Base-by-base conservation (phyloP, 2,797 vertebrate genomes). In the Sebastes matsubarae region DNA sequence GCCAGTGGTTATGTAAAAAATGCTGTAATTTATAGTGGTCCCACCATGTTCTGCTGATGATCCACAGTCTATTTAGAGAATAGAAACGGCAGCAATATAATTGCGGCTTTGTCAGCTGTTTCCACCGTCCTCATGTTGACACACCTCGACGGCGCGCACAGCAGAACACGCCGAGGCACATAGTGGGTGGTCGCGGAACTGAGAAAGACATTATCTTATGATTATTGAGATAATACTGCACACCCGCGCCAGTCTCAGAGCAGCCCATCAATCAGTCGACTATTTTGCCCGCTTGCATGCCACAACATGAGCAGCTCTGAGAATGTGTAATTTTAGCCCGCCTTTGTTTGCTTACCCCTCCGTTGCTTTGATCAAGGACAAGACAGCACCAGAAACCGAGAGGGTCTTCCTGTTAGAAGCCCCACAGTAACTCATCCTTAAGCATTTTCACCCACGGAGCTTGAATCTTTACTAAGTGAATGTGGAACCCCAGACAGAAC, bases 201-300 rank as follows among this genome's bases (percentile, higher is more conserved):
- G 89, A 93, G 90, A 88, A 89, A 93, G 93, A 94, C 94, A 94
- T 93, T 93, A 95, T 95, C 93, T 94, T 93, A 92, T 94, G 94
- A 94, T 94, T 94, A 93, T 95, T 94, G 92, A 92, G 94, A 94
- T 94, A 94, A 94, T 94, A 93, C 91, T 77, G 87, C 92, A 92
- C 87, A 91, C 90, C 92, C 85, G 89, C 91, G 87, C 90, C 92
- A 92, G 90, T 90, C 92, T 91, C 68, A 34, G 82, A 92, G 88
- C 90, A 90, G 92, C 90, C 94, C 89, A 94, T 94, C 94, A 94
- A 94, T 94, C 93, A 94, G 92, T 87, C 75, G 83, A 85, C 93
- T 93, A 91, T 94, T 93, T 92, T 90, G 89, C 58, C 22, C 54
- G 58, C 84, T 82, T 78, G 91, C 94, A 76, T 93, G 94, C 92